Evolutionary conservation across 2,797 vertebrate species (phyloP), one percentile per base, ranked within the genome.

Genomic region (Spondyliosoma cantharus): DNA sequence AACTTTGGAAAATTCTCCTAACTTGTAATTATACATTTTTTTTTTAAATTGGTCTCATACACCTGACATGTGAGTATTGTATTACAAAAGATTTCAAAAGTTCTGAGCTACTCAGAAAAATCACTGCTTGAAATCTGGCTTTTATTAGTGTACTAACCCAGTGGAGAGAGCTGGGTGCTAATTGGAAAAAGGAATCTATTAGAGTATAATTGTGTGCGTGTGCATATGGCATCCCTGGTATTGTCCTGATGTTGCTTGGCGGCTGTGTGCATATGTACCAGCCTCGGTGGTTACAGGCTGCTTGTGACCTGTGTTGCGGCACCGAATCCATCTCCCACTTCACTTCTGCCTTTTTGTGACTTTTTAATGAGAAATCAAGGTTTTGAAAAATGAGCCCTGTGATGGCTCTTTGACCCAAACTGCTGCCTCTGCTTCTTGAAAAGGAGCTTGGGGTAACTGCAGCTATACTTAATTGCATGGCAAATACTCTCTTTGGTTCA

Each of bases 361-460:
- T 78, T 72, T 78, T 87, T 78, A 84, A 84, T 78, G 67, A 80
- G 76, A 68, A 70, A 63, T 78, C 25, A 71, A 71, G 71, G 62
- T 78, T 81, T 78, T 19, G 46, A 80, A 68, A 82, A 63, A 84
- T 62, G 20, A 74, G 71, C 68, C 66, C 50, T 29, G 56, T 65
- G 17, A 65, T 69, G 61, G 25, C 50, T 42, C 59, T 82, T 62
- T 78, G 76, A 79, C 86, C 85, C 77, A 45, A 6, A 29, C 32
- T 48, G 60, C 71, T 71, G 54, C 53, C 25, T 63, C 58, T 48
- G 61, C 69, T 29, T 62, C 61, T 59, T 43, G 7, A 54, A 63
- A 52, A 25, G 56, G 62, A 37, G 37, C 70, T 17, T 24, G 19
- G 15, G 27, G 42, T 64, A 72, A 74, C 80, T 43, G 49, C 22